phyloP scores from a whole-genome alignment of 2,113 vertebrate species.

The Centrocercus urophasianus region DNA sequence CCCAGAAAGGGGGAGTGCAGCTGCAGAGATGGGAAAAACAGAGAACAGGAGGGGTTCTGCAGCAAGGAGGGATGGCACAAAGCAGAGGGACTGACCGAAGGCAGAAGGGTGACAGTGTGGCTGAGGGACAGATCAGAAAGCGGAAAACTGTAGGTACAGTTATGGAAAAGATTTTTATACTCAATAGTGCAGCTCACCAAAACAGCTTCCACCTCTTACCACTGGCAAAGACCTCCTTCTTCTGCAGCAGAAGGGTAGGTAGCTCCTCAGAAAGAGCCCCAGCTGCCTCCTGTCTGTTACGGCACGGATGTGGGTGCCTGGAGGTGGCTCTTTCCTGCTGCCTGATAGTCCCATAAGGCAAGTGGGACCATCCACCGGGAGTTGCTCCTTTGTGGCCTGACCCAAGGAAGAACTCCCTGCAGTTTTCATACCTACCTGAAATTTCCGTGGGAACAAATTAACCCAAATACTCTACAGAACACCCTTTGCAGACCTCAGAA shows the following conservation, averaged over 20 bases:
- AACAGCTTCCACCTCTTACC: neutral
- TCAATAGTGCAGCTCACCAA: neutral
- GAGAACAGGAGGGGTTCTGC: neutral
- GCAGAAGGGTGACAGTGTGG: neutral
- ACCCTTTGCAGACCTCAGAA: neutral
- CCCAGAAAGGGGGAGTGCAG: neutral
- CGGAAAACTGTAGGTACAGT: neutral
- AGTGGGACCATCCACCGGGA: neutral
- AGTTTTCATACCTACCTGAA: neutral
- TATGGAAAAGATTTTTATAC: neutral
- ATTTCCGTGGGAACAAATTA: constrained; percentile 4
- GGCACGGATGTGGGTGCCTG: fast-evolving
- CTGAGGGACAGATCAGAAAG: neutral
- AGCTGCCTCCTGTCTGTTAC: neutral
- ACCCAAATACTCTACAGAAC: neutral
- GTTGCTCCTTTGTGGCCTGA: neutral
- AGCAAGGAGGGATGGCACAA: neutral
- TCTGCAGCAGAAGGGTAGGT: neutral
- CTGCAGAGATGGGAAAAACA: constrained; percentile 8
- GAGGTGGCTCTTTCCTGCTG: neutral
- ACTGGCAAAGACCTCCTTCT: neutral
- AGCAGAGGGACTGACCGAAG: neutral
- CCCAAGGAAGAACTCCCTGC: neutral
- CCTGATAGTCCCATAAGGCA: neutral
- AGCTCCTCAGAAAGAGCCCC: neutral